Base-by-base conservation (phyloP, 2,888 invertebrate genomes). In the Syrista parreyssii region DNA sequence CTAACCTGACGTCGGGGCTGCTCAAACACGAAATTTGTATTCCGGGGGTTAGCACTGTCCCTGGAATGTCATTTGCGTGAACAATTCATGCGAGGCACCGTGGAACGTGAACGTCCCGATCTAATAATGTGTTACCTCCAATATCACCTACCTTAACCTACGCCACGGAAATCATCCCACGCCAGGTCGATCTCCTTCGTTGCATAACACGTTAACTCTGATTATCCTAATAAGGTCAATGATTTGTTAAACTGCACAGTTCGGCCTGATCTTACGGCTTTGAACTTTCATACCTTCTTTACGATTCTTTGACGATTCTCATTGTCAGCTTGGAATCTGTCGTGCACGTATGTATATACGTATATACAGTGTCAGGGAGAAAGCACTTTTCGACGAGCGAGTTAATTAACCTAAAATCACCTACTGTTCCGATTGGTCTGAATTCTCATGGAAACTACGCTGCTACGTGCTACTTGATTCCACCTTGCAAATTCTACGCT, bases 181-280 rank as follows among this genome's bases (percentile, higher is more conserved):
- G 23, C 81, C 81, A 77, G 77, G 82, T 82, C 83, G 86, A 87
- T 87, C 84, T 87, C 84, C 86, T 85, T 83, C 83, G 77, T 80
- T 82, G 77, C 85, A 83, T 86, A 86, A 87, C 84, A 85, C 86
- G 86, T 86, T 88, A 85, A 88, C 84, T 88, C 86, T 87, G 87
- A 89, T 89, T 87, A 88, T 84, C 85, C 83, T 84, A 84, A 86
- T 85, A 82, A 87, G 85, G 83, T 88, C 88, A 87, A 87, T 89
- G 87, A 89, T 86, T 88, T 86, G 84, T 80, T 79, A 82, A 74
- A 72, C 74, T 36, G 74, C 80, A 69, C 71, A 73, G 23, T 55
- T 74, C 68, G 32, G 36, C 73, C 36, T 74, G 68, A 75, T 69
- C 55, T 23, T 68, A 76, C 73, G 75, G 12, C 33, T 68, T 69